Percentiles rank a stretch among this genome's conserved stretches.
These are phyloP conservation scores for Eleutherodactylus coqui DNA, from an alignment of 2,797 vertebrate genomes.

Conservation along the genomic window DNA sequence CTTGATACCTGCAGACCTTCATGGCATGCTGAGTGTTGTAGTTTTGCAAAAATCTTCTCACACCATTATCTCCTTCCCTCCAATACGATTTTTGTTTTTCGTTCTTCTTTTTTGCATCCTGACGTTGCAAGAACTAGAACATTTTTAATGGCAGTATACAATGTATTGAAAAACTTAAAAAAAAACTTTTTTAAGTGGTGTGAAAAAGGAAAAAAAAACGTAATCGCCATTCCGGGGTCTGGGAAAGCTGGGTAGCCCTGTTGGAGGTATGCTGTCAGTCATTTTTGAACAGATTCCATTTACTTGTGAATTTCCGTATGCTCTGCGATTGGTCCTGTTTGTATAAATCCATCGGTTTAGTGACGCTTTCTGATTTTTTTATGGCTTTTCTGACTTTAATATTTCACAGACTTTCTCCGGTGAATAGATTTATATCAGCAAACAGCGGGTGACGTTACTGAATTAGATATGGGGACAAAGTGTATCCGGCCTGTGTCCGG, in stretches of 20 bases:
- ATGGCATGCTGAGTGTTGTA: no score
- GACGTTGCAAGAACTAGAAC: no score
- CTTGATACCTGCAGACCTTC: no score
- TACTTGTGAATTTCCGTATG: not conserved
- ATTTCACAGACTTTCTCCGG: not conserved
- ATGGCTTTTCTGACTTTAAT: not conserved
- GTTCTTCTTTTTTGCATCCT: no score
- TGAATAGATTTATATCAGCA: slow-evolving; percentile 4
- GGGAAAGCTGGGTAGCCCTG: not conserved
- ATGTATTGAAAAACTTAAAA: no score
- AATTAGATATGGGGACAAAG: not conserved
- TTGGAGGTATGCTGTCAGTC: not conserved
- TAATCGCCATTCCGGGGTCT: not conserved
- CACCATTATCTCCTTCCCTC: no score
- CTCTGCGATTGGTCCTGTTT: not conserved
- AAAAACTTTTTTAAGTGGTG: no score
- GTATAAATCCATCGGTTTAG: not conserved
- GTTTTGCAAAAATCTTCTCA: no score
- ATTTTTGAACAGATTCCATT: not conserved
- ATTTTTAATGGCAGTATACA: no score
- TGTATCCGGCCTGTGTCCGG: slow-evolving; percentile 11
- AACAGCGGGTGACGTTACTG: not conserved
- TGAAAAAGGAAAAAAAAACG: no score
- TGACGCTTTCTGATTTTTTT: not conserved
- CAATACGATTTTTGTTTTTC: no score